Conservation (phyloP, 2,113 vertebrate genomes). For the Myiopsitta monachus region DNA sequence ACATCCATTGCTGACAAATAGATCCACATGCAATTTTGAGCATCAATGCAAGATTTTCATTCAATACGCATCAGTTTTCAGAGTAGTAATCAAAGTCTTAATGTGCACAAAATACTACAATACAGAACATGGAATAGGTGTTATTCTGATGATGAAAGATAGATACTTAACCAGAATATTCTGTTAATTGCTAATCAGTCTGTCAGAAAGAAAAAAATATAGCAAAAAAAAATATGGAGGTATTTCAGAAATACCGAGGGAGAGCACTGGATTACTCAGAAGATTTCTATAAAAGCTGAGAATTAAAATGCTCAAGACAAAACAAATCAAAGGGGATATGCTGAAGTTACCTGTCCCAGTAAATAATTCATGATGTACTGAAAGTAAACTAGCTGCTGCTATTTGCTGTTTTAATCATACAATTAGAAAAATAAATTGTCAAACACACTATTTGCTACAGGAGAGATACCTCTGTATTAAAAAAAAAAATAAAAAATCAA, state of each 20-base stretch:
- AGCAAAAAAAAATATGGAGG: neutral
- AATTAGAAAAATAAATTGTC: neutral
- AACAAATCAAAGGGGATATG: neutral
- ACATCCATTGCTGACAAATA: neutral
- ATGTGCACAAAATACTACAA: neutral
- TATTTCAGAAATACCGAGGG: neutral
- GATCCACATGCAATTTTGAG: neutral
- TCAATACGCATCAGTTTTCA: neutral
- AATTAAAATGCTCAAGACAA: neutral
- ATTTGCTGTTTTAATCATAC: neutral
- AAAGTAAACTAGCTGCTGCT: neutral
- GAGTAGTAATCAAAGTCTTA: neutral
- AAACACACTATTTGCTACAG: neutral
- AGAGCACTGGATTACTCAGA: neutral
- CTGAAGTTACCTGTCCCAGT: neutral
- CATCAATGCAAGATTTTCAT: neutral
- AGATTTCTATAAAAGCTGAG: neutral
- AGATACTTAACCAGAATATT: neutral
- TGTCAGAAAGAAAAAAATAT: neutral
- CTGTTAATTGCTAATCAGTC: neutral
- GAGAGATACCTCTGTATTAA: neutral
- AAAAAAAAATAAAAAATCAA: rapidly evolving
- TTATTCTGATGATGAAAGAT: neutral
- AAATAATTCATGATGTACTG: neutral
- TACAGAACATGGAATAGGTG: neutral